Evolutionary conservation across 2,888 invertebrate genomes (phyloP).

Genomic region (Leistus spinibarbis): DNA sequence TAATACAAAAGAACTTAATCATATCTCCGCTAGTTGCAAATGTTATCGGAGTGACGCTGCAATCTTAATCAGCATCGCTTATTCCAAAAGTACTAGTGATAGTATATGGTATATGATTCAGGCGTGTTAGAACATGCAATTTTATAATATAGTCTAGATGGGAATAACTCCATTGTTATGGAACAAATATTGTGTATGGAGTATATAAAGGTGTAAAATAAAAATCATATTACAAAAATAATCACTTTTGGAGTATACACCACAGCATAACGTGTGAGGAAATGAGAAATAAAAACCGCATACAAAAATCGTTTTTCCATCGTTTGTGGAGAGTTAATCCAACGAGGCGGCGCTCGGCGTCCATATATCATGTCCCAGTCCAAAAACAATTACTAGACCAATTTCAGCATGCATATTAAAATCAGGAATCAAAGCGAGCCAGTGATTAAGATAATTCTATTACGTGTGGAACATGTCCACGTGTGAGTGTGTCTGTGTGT

Average conservation of each 20-base stretch:
- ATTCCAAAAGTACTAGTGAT: too few relatives aligned
- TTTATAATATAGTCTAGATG: too few relatives aligned
- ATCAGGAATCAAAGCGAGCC: conserved; percentile 54
- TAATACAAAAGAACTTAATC: too few relatives aligned
- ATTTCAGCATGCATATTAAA: conserved; percentile 54
- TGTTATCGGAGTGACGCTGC: too few relatives aligned
- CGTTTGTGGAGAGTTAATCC: conserved; percentile 47
- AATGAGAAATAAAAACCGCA: conserved; percentile 4
- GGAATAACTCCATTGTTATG: background rate
- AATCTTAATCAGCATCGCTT: too few relatives aligned
- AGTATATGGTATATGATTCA: too few relatives aligned
- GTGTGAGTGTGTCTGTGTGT: conserved; percentile 44
- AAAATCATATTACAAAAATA: background rate
- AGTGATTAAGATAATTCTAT: conserved; percentile 55
- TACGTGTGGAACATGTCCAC: conserved; percentile 44
- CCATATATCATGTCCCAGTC: conserved; percentile 44
- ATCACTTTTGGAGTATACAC: background rate
- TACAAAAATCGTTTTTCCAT: conserved; percentile 42
- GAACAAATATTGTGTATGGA: background rate
- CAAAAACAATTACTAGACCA: conserved; percentile 54
- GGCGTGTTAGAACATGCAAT: too few relatives aligned
- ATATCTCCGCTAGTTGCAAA: too few relatives aligned
- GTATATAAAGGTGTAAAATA: background rate
- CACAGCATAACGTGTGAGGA: background rate
- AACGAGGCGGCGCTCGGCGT: conserved; percentile 42